These are phyloP conservation scores for Corythornis madagascariensis DNA, from an alignment of 2,113 vertebrate species.

Conservation along the genomic window DNA sequence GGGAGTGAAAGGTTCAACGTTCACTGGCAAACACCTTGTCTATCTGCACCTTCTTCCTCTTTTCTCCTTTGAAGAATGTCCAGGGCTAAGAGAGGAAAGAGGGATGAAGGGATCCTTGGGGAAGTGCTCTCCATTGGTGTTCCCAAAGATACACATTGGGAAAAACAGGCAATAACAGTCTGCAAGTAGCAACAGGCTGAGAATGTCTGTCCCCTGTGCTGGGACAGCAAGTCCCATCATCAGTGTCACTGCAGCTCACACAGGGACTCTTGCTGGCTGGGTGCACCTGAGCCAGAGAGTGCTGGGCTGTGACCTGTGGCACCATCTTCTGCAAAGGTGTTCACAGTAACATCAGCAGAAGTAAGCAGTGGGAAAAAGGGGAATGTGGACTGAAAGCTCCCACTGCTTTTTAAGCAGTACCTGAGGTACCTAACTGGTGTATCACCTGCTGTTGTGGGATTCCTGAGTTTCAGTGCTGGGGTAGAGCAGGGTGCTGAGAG, in stretches of 20 bases:
- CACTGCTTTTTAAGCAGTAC: not conserved
- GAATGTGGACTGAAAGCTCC: not conserved
- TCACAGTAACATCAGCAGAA: not conserved
- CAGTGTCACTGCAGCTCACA: not conserved
- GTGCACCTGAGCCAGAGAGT: fast-evolving
- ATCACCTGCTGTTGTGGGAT: not conserved
- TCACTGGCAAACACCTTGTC: not conserved
- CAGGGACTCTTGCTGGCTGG: not conserved
- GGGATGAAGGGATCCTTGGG: not conserved
- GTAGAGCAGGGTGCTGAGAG: not conserved
- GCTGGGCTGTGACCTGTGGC: not conserved
- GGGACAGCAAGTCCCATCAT: not conserved
- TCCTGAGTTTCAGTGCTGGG: not conserved
- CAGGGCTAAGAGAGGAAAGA: not conserved
- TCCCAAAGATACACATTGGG: not conserved
- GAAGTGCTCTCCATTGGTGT: not conserved
- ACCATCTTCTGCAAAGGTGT: not conserved
- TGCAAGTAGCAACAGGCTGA: not conserved
- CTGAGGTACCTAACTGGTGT: not conserved
- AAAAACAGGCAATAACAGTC: not conserved
- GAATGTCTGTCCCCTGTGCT: not conserved
- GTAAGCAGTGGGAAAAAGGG: not conserved
- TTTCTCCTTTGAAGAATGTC: not conserved
- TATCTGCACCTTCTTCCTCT: not conserved
- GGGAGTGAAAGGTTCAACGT: not conserved